phyloP scores from a whole-genome alignment of 2,888 invertebrate genomes.

The Agriopis aurantiaria region DNA sequence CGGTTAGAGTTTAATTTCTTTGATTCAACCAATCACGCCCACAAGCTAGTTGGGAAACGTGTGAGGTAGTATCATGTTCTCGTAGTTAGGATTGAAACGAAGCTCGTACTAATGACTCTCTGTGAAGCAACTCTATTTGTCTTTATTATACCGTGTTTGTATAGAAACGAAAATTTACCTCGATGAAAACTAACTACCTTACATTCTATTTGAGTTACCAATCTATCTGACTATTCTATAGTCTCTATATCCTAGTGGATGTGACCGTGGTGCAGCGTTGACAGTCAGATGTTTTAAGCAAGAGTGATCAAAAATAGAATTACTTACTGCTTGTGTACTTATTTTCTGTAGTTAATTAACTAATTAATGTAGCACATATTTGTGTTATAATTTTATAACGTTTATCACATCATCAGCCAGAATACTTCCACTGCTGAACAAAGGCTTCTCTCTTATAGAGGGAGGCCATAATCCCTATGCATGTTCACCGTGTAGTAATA shows the following conservation, averaged over 20 bases:
- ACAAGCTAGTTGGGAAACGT: neutral
- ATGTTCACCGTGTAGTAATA: too few species aligned
- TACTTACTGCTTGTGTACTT: neutral
- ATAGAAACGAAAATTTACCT: constrained; percentile 28
- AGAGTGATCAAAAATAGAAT: too few species aligned
- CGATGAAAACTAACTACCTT: constrained; percentile 6
- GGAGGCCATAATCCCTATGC: too few species aligned
- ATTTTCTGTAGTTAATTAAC: neutral
- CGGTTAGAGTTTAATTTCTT: neutral
- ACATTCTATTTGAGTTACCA: too few species aligned
- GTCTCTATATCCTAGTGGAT: neutral
- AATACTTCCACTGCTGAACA: too few species aligned
- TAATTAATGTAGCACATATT: neutral
- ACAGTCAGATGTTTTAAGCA: neutral
- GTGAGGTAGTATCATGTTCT: neutral
- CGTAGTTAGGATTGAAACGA: constrained; percentile 7
- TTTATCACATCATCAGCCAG: too few species aligned
- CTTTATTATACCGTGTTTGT: constrained; percentile 33
- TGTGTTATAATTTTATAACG: neutral
- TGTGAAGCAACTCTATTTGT: constrained; percentile 25
- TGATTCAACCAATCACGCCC: neutral
- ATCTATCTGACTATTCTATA: too few species aligned
- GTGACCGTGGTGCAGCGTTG: neutral
- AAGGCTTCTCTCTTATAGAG: too few species aligned
- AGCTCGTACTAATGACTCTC: constrained; percentile 31